A percentile compares a stretch with the other conserved stretches of the same genome.
Evolutionary conservation across 2,797 vertebrate genomes (phyloP).

Genomic region (Nasua narica): DNA sequence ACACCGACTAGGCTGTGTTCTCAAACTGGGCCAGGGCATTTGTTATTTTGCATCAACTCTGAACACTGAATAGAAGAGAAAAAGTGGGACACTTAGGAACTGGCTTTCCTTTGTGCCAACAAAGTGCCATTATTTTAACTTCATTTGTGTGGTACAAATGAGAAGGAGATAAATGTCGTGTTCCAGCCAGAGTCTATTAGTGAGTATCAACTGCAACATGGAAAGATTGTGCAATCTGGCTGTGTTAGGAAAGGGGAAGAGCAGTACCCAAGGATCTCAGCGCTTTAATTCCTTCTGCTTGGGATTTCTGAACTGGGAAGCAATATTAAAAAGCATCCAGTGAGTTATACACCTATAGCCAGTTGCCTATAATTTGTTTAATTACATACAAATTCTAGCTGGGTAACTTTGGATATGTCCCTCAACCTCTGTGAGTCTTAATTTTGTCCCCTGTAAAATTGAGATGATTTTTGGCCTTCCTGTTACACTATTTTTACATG

Average conservation of each 20-base stretch:
- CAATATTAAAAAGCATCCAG: neutral
- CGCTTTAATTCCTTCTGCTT: neutral
- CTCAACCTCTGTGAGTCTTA: neutral
- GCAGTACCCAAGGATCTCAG: neutral
- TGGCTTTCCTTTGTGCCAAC: constrained; percentile 56
- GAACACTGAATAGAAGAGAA: constrained; percentile 48
- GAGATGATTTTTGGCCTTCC: neutral
- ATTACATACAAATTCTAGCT: neutral
- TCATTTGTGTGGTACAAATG: constrained; percentile 69
- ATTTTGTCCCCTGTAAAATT: constrained; percentile 5
- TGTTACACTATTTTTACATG: neutral
- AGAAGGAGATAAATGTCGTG: constrained; percentile 64
- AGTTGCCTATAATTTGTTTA: neutral
- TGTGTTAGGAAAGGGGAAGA: neutral
- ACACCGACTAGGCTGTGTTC: neutral
- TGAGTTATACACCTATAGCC: neutral
- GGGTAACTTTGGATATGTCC: neutral
- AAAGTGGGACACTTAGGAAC: constrained; percentile 65
- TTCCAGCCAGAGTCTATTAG: constrained; percentile 69
- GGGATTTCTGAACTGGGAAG: neutral
- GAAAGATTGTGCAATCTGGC: constrained; percentile 20
- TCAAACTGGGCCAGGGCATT: constrained; percentile 39
- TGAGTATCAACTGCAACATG: constrained; percentile 12
- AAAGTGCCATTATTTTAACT: constrained; percentile 68
- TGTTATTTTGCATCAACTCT: constrained; percentile 41